A percentile compares a stretch with the other conserved stretches of the same genome.
Conservation (phyloP, 92 coral and sea anemone species). For the Phenganax marumi region DNA sequence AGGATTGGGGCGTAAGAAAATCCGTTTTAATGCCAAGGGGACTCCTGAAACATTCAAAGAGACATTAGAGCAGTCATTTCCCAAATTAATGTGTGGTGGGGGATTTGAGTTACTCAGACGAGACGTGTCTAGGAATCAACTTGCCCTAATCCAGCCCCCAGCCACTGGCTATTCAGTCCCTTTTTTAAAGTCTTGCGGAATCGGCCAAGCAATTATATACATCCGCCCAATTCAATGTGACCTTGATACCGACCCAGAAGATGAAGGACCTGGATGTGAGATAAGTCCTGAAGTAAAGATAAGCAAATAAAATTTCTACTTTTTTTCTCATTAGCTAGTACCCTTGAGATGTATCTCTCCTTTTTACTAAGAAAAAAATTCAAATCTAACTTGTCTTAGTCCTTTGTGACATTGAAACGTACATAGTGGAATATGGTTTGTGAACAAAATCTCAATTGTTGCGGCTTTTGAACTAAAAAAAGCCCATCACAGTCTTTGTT, state of each 20-base stretch:
- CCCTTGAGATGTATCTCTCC: too few species aligned
- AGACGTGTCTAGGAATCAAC: background rate
- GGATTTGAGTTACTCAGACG: background rate
- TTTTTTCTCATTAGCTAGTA: background rate
- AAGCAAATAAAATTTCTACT: background rate
- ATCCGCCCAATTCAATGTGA: background rate
- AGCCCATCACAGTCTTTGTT: too few species aligned
- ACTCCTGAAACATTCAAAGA: background rate
- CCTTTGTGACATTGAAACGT: too few species aligned
- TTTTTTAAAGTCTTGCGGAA: background rate
- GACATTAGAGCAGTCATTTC: background rate
- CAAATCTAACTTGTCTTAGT: too few species aligned
- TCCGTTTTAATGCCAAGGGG: constrained; percentile 1
- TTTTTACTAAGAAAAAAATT: too few species aligned
- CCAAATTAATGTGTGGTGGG: background rate
- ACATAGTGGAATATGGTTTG: too few species aligned
- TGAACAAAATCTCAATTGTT: too few species aligned
- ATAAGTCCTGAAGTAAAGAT: background rate
- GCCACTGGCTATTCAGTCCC: background rate
- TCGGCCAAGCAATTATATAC: background rate
- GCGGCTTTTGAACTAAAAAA: too few species aligned
- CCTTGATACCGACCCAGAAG: background rate
- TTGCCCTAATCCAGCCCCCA: background rate
- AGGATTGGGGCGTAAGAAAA: background rate
- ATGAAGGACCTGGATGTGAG: background rate